A percentile compares a stretch with the other conserved stretches of the same genome.
Conservation (phyloP, 2,113 vertebrate genomes). For the Archocentrus centrarchus region DNA sequence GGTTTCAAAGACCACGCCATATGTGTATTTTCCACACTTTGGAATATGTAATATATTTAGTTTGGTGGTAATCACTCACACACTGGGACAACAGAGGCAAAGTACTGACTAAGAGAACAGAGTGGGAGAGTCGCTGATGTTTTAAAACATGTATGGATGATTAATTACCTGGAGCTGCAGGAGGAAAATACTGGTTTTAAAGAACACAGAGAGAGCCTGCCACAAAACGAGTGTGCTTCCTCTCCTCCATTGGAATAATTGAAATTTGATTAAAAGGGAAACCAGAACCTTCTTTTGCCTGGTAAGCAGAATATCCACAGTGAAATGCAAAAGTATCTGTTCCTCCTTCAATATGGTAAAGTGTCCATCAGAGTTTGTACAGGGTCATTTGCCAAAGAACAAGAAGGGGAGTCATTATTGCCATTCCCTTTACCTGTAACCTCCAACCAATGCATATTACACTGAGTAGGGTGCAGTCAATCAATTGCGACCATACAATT, state of each 20-base stretch:
- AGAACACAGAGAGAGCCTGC: constrained; percentile 68
- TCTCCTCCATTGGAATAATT: constrained; percentile 75
- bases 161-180: constrained; percentile 79
- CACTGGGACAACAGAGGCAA: constrained; percentile 75
- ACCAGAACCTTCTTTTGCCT: constrained; percentile 69
- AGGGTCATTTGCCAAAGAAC: constrained; percentile 78
- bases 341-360: constrained; percentile 65
- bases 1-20: constrained; percentile 76
- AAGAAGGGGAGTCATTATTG: constrained; percentile 73
- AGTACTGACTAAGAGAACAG: constrained; percentile 69
- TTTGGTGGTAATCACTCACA: constrained; percentile 79
- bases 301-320: constrained; percentile 76
- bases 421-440: constrained; percentile 73
- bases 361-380: constrained; percentile 69
- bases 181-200: constrained; percentile 78
- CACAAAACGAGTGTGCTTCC: constrained; percentile 70
- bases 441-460: constrained; percentile 77
- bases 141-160: constrained; percentile 82
- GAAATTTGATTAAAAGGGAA: constrained; percentile 82
- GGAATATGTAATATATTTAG: constrained; percentile 80
- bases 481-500: constrained; percentile 75
- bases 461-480: constrained; percentile 71
- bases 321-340: constrained; percentile 70
- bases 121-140: constrained; percentile 74
- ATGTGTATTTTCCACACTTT: constrained; percentile 79